Evolutionary conservation across 2,797 vertebrate species (phyloP).

Genomic region (Notoglanidium macrostoma): DNA sequence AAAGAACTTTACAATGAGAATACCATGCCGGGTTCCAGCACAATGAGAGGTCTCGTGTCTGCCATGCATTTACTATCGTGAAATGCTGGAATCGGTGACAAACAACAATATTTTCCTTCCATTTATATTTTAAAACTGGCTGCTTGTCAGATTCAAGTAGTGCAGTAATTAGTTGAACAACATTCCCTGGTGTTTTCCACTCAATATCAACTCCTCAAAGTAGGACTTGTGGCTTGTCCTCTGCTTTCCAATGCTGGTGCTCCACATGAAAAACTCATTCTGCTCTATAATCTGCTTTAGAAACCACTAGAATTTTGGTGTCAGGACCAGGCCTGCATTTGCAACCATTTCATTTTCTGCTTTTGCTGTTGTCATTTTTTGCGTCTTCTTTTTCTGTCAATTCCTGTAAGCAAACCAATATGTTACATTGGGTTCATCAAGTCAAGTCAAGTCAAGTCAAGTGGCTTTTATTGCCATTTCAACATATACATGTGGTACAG

Average conservation of each 20-base stretch:
- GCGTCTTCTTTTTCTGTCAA: not conserved
- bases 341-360: not conserved
- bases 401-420: not conserved
- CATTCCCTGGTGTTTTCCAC: constrained; percentile 15
- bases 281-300: not conserved
- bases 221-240: constrained; percentile 15
- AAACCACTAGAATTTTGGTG: not conserved
- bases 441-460: too few relatives aligned
- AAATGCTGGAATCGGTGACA: not conserved
- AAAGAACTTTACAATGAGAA: constrained; percentile 13
- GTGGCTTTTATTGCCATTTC: too few relatives aligned
- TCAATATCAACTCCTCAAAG: not conserved
- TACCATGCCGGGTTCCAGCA: not conserved
- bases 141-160: not conserved
- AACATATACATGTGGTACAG: too few relatives aligned
- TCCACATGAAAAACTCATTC: constrained; percentile 2
- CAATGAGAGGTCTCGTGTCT: not conserved
- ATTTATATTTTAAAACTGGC: not conserved
- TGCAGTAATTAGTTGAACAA: constrained; percentile 14
- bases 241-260: not conserved
- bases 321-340: not conserved
- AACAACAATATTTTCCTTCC: not conserved
- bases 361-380: not conserved
- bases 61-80: not conserved
- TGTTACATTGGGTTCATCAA: not conserved